Evolutionary conservation across 2,888 invertebrate species (phyloP).

Genomic region (Germaria angustata): DNA sequence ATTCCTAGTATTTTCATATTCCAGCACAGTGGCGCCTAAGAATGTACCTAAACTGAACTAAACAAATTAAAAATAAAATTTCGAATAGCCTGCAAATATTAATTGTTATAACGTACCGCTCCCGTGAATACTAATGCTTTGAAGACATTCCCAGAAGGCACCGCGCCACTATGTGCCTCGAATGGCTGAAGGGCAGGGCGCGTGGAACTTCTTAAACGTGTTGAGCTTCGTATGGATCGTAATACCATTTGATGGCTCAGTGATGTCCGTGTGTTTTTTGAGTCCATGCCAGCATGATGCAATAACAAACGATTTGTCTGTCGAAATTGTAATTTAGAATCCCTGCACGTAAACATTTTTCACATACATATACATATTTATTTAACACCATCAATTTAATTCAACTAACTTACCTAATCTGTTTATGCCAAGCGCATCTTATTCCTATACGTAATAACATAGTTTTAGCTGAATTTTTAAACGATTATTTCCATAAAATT

Average conservation of each 20-base stretch:
- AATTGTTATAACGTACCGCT: conserved; percentile 70
- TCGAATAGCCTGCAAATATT: neutral
- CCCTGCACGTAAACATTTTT: conserved; percentile 6
- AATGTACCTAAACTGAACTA: conserved; percentile 86
- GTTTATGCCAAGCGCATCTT: conserved; percentile 71
- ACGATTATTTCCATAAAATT: neutral
- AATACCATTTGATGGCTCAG: conserved; percentile 57
- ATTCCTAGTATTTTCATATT: conserved; percentile 86
- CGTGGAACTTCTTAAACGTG: conserved; percentile 46
- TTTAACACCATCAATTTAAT: conserved; percentile 34
- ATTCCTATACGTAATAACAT: conserved; percentile 73
- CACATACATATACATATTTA: neutral
- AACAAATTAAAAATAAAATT: neutral
- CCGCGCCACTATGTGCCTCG: conserved; percentile 66
- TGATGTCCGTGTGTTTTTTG: conserved; percentile 56
- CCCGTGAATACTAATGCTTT: conserved; percentile 77
- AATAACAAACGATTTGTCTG: conserved; percentile 64
- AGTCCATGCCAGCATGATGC: conserved; percentile 59
- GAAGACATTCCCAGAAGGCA: conserved; percentile 73
- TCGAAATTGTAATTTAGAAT: conserved; percentile 31
- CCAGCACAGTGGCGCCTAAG: conserved; percentile 90
- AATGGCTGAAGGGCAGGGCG: conserved; percentile 66
- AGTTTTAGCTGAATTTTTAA: conserved; percentile 53
- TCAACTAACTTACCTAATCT: conserved; percentile 71
- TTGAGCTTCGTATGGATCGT: conserved; percentile 66